A percentile compares a stretch with the other conserved stretches of the same genome.
Evolutionary conservation across 53 echinoderm and acorn worm genomes (phyloP).

Genomic region (Arbacia lixula): DNA sequence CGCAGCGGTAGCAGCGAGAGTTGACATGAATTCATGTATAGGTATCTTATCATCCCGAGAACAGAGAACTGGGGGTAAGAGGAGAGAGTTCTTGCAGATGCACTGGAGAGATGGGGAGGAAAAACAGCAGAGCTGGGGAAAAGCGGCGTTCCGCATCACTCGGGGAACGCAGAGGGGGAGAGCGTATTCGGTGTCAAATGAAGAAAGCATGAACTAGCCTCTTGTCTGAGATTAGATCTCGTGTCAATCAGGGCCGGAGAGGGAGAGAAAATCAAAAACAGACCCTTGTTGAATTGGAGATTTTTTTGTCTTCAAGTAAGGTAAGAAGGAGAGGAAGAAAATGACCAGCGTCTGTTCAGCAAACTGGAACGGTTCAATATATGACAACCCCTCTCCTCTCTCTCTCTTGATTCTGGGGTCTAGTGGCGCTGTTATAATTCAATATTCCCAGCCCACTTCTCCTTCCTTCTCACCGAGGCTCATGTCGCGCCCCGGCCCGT

Average conservation of each 20-base stretch:
- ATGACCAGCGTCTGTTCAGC: constrained; percentile 55
- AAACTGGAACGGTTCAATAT: constrained; percentile 64
- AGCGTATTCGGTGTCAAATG: constrained; percentile 58
- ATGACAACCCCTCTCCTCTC: constrained; percentile 26
- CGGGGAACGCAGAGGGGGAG: constrained; percentile 52
- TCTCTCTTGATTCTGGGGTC: not conserved
- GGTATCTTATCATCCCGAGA: constrained; percentile 56
- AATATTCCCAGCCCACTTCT: constrained; percentile 50
- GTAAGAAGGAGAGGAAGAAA: constrained; percentile 25
- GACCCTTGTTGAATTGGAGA: constrained; percentile 60
- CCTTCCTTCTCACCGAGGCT: constrained; percentile 14
- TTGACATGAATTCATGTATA: constrained; percentile 62
- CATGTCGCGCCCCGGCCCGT: not conserved
- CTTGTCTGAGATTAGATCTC: constrained; percentile 51
- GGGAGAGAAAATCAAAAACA: constrained; percentile 48
- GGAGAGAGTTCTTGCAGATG: constrained; percentile 50
- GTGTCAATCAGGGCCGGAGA: constrained; percentile 44
- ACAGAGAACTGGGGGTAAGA: constrained; percentile 33
- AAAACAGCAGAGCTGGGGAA: constrained; percentile 40
- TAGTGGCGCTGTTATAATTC: constrained; percentile 50
- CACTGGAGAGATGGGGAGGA: constrained; percentile 18
- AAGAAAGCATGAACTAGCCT: constrained; percentile 58
- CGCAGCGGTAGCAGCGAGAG: constrained; percentile 12
- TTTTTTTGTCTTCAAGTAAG: constrained; percentile 45
- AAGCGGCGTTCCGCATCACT: constrained; percentile 55